A percentile compares a stretch with the other conserved stretches of the same genome.
These are phyloP conservation scores for Sciaenops ocellatus DNA, from an alignment of 2,797 vertebrate genomes.

Conservation along the genomic window DNA sequence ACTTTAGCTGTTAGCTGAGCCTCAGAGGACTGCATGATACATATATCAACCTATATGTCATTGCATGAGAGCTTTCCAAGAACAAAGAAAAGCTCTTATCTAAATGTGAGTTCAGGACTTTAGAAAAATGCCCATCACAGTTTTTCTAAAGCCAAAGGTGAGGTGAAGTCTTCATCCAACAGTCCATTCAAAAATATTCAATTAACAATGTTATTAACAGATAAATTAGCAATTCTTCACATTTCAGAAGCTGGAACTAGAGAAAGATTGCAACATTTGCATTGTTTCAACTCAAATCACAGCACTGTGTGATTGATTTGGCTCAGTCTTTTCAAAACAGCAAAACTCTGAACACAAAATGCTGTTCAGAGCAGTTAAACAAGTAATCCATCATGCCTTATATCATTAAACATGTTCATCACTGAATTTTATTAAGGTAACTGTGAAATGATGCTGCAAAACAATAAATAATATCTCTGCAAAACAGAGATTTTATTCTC, in stretches of 20 bases:
- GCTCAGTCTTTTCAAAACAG: neutral
- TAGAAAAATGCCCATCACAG: neutral
- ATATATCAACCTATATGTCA: neutral
- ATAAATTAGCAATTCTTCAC: neutral
- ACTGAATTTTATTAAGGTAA: neutral
- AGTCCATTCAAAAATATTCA: too few relatives aligned
- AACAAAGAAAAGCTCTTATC: neutral
- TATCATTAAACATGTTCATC: neutral
- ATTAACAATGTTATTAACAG: neutral
- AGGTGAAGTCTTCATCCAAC: neutral
- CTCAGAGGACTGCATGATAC: neutral
- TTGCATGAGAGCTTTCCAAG: neutral
- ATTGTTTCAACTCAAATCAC: neutral
- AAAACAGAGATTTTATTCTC: too few relatives aligned
- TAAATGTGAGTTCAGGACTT: neutral
- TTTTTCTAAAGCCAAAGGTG: neutral
- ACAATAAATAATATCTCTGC: neutral
- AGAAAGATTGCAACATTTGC: neutral
- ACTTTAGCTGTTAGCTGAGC: neutral
- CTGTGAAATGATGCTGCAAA: neutral
- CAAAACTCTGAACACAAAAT: neutral
- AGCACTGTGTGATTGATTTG: neutral
- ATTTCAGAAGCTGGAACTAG: neutral
- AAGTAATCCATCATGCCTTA: neutral
- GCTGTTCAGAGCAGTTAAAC: neutral